Percentiles rank a stretch among this genome's conserved stretches.
These are phyloP conservation scores for Lagenorhynchus albirostris DNA, from an alignment of 2,113 vertebrate species.

Conservation along the genomic window DNA sequence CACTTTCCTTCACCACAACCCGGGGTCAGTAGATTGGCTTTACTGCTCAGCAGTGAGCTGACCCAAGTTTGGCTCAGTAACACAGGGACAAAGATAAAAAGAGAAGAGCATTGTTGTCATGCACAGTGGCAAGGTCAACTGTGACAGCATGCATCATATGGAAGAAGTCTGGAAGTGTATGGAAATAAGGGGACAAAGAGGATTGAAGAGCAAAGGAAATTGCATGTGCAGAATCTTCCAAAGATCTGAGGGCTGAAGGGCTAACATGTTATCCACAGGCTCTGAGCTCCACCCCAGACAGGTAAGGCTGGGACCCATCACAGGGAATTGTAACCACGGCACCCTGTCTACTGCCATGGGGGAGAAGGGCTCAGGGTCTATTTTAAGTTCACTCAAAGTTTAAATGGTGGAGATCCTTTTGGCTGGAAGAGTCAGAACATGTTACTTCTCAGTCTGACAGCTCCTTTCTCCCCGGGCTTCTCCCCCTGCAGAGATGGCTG, in stretches of 20 bases:
- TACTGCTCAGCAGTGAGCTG: neutral
- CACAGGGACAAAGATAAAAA: neutral
- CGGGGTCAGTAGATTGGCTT: neutral
- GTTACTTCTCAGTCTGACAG: neutral
- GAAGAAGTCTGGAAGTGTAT: neutral
- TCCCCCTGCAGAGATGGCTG: neutral
- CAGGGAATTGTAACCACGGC: rapidly evolving
- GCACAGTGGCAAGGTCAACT: neutral
- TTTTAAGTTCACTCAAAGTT: neutral
- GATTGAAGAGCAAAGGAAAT: neutral
- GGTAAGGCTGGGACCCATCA: neutral
- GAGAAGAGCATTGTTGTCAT: too few relatives aligned
- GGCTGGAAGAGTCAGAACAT: neutral
- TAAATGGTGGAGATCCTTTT: neutral
- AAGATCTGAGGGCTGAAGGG: neutral
- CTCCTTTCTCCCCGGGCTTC: rapidly evolving
- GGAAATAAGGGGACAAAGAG: neutral
- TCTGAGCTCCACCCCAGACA: neutral
- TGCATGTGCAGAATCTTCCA: too few relatives aligned
- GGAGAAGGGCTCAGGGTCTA: too few relatives aligned
- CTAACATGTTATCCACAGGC: neutral
- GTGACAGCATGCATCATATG: neutral
- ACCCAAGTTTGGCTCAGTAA: neutral
- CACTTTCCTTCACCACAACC: neutral
- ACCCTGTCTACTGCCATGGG: neutral